Evolutionary conservation across 2,888 invertebrate species (phyloP), one percentile per base, ranked within the genome.

Genomic region (Drosophila colorata): DNA sequence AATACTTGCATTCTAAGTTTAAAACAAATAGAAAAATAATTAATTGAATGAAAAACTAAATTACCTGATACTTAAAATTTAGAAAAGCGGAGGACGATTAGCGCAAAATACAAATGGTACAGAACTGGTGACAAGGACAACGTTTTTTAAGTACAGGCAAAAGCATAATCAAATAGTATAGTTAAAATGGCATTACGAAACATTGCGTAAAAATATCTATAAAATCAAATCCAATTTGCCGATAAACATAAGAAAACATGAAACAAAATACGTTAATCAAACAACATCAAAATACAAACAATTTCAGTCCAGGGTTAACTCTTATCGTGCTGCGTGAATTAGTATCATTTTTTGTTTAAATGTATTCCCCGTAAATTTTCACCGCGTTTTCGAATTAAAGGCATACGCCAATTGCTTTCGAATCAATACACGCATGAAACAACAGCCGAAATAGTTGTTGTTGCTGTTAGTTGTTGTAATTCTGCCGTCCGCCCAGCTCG

Each of bases 401-500:
- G 57, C 69, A 61, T 59, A 77, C 63, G 37, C 63, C 55, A 40
- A 80, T 80, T 84, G 80, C 80, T 83, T 70, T 82, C 47, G 31
- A 56, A 52, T 61, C 35, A 56, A 65, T 69, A 67, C 69, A 78
- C 78, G 76, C 66, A 74, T 33, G 33, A 33, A 43, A 18, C n/a
- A 59, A 13, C 46, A 49, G 48, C 28, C 33, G 33, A 31, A 33
- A 51, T 6, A 43, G 23, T 37, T 43, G 14, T 23, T 35, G 8
- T 9, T 28, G 40, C 52, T 11, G 4, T 78, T 79, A 94, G 92
- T 95, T 95, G 92, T 96, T 95, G 92, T 97, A 97, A 88, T 96
- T 95, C 58, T 95, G 95, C 25, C 97, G 93, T 13, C 98, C 98
- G 2, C 97, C 98, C 90, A 98, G 93, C 92, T 98, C 97, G 69